phyloP scores from a whole-genome alignment of 2,797 vertebrate genomes.

The Hemitrygon akajei region DNA sequence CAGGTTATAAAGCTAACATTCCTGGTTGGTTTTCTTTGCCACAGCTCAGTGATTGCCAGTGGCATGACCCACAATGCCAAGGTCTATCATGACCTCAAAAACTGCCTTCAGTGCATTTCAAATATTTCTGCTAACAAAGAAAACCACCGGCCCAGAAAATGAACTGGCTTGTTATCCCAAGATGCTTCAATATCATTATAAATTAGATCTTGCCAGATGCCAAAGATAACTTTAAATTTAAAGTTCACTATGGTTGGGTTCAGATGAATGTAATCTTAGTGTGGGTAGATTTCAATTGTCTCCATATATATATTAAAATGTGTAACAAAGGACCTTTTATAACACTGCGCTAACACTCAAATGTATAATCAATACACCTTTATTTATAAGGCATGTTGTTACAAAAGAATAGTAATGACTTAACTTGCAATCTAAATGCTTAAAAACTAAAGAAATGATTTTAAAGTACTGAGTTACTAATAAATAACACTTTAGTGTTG shows the following conservation, averaged over 20 bases:
- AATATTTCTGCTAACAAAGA: slow-evolving; percentile 36
- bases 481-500: background rate
- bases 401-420: background rate
- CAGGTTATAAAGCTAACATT: slow-evolving; percentile 43
- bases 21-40: slow-evolving; percentile 42
- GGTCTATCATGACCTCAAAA: slow-evolving; percentile 29
- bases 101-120: slow-evolving; percentile 35
- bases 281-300: slow-evolving; percentile 18
- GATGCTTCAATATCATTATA: slow-evolving; percentile 36
- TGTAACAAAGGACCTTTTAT: background rate
- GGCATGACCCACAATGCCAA: slow-evolving; percentile 27
- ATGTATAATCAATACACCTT: background rate
- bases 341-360: background rate
- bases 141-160: slow-evolving; percentile 34
- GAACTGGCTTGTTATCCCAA: slow-evolving; percentile 26
- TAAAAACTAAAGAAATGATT: background rate
- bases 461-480: background rate
- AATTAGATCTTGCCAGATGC: slow-evolving; percentile 31
- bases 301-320: slow-evolving; percentile 3
- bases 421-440: background rate
- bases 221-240: slow-evolving; percentile 34
- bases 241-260: slow-evolving; percentile 29
- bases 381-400: background rate
- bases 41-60: slow-evolving; percentile 42
- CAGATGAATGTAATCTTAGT: slow-evolving; percentile 14